Evolutionary conservation across 2,888 invertebrate genomes (phyloP).

Genomic region (Eupithecia insigniata): DNA sequence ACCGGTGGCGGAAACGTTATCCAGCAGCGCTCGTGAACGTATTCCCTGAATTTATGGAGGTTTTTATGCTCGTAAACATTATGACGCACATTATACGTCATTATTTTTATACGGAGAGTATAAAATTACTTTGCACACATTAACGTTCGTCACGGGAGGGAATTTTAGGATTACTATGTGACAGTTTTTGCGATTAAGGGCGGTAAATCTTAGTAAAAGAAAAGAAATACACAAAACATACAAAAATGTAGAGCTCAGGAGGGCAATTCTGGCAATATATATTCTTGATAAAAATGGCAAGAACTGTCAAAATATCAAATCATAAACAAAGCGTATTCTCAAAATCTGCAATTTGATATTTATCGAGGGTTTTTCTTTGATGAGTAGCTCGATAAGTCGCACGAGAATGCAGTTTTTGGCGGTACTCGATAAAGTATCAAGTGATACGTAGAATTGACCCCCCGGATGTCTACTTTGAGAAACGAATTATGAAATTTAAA

Average conservation of each 20-base stretch:
- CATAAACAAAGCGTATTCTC: too few relatives aligned
- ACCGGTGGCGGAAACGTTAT: constrained; percentile 9
- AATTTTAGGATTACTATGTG: neutral
- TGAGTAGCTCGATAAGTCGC: too few relatives aligned
- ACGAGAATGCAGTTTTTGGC: too few relatives aligned
- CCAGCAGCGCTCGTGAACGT: constrained; percentile 17
- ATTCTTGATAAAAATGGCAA: too few relatives aligned
- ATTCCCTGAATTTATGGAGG: constrained; percentile 12
- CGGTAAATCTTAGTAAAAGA: neutral
- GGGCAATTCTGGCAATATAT: too few relatives aligned
- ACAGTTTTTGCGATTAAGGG: neutral
- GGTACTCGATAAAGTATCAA: too few relatives aligned
- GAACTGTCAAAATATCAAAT: too few relatives aligned
- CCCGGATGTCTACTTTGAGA: too few relatives aligned
- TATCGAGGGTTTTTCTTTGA: too few relatives aligned
- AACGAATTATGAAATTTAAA: neutral
- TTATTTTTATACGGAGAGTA: constrained; percentile 2
- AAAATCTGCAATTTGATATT: too few relatives aligned
- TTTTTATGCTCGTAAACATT: constrained; percentile 18
- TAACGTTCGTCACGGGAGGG: constrained; percentile 8
- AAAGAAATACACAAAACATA: neutral
- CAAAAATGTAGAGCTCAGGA: neutral
- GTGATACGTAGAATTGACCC: too few relatives aligned
- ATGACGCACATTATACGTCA: constrained; percentile 14
- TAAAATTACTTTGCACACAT: constrained; percentile 9